A percentile compares a stretch with the other conserved stretches of the same genome.
phyloP scores from a whole-genome alignment of 1,140 invertebrate species.

The Diachasmimorpha longicaudata region DNA sequence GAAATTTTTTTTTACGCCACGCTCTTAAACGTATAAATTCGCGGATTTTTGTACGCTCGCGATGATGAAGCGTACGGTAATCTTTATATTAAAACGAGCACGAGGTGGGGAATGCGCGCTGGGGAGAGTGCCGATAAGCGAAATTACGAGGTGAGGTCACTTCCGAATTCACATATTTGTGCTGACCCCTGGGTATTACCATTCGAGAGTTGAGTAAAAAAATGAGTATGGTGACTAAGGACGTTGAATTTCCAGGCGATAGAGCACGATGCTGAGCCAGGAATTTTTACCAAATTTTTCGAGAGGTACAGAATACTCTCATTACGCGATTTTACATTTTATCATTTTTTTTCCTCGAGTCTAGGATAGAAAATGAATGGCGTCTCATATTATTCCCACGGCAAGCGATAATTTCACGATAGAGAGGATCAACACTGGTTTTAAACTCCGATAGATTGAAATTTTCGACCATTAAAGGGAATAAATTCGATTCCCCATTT shows the following conservation, averaged over 20 bases:
- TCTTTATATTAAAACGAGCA: background rate
- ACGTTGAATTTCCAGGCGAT: background rate
- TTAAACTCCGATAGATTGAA: conserved; percentile 50
- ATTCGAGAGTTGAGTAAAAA: background rate
- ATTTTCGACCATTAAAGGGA: conserved; percentile 41
- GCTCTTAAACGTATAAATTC: background rate
- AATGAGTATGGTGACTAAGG: background rate
- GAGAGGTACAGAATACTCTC: background rate
- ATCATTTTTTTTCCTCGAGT: background rate
- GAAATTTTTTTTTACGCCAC: background rate
- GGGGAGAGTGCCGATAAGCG: conserved; percentile 24
- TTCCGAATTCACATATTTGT: conserved; percentile 1
- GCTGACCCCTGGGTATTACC: background rate
- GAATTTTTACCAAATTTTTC: background rate
- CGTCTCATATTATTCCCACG: background rate
- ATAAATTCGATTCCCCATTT: conserved; percentile 7
- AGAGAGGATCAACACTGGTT: conserved; percentile 41
- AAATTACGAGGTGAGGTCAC: background rate
- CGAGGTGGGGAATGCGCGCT: background rate
- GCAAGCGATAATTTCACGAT: background rate
- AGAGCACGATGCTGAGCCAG: background rate
- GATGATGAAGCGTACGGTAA: background rate
- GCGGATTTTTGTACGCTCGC: background rate
- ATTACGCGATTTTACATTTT: background rate
- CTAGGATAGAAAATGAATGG: no score